phyloP scores from a whole-genome alignment of 2,113 vertebrate species.

The Tychaedon coryphoeus region DNA sequence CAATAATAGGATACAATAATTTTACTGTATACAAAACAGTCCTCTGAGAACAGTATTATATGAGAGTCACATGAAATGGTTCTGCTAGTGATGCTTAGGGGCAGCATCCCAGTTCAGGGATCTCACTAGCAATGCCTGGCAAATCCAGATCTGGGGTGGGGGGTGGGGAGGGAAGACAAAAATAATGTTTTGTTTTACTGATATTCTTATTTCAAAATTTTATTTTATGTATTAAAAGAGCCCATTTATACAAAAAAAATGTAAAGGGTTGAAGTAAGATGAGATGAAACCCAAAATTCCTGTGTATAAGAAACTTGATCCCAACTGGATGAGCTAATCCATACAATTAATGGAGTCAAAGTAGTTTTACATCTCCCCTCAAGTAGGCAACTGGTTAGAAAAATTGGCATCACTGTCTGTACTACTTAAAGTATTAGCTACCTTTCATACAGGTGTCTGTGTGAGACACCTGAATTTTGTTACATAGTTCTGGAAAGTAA shows the following conservation, averaged over 20 bases:
- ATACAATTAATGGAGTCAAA: neutral
- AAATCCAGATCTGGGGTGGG: neutral
- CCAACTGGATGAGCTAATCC: neutral
- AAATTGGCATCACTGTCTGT: neutral
- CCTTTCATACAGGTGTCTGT: neutral
- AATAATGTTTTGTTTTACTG: neutral
- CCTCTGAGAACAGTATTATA: neutral
- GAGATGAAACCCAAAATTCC: neutral
- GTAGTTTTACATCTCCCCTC: neutral
- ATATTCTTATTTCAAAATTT: neutral
- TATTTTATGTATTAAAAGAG: neutral
- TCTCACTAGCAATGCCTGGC: neutral
- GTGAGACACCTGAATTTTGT: neutral
- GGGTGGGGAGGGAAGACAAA: neutral
- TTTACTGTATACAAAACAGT: neutral
- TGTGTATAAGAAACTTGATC: neutral
- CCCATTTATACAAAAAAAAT: neutral
- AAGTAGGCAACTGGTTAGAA: neutral
- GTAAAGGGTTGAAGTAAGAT: neutral
- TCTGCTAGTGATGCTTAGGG: neutral
- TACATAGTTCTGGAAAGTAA: neutral
- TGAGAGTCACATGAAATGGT: neutral
- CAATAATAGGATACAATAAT: neutral
- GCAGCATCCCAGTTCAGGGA: neutral
- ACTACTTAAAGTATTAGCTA: neutral